A percentile compares a stretch with the other conserved stretches of the same genome.
Evolutionary conservation across 2,113 vertebrate species (phyloP).

Genomic region (Ceuthmochares aereus): DNA sequence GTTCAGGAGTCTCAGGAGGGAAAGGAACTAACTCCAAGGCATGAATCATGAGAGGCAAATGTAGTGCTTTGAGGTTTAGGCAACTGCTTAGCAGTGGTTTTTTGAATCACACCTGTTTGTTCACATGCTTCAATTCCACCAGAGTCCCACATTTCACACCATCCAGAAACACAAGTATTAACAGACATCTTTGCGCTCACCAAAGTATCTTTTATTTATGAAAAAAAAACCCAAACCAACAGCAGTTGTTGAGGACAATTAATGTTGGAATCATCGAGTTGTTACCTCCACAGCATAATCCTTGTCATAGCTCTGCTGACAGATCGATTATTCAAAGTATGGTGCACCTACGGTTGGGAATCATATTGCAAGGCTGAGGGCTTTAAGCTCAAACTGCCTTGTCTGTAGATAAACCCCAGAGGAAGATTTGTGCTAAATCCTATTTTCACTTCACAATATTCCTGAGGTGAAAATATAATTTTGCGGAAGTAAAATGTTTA

Average conservation of each 20-base stretch:
- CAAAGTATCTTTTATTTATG: slow-evolving; percentile 45
- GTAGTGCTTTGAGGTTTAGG: not conserved
- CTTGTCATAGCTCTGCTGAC: not conserved
- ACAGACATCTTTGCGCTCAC: not conserved
- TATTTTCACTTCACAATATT: not conserved
- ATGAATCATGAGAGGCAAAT: not conserved
- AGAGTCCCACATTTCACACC: not conserved
- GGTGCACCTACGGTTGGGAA: not conserved
- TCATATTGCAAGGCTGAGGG: not conserved
- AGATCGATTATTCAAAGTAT: not conserved
- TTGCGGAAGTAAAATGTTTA: not conserved
- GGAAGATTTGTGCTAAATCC: slow-evolving; percentile 8
- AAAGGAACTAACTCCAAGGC: slow-evolving; percentile 1
- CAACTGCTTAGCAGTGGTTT: not conserved
- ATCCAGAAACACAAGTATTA: not conserved
- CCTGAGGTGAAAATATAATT: slow-evolving; percentile 3
- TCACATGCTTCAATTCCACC: not conserved
- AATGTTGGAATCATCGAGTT: not conserved
- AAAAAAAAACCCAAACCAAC: not conserved
- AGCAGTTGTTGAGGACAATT: not conserved
- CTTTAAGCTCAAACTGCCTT: not conserved
- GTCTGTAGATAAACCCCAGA: not conserved
- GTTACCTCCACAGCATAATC: not conserved
- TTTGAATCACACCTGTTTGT: not conserved
- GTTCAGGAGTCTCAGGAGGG: not conserved